Evolutionary conservation across 2,113 vertebrate genomes (phyloP), one percentile per base, ranked within the genome.

Genomic region (Cheilinus undulatus): DNA sequence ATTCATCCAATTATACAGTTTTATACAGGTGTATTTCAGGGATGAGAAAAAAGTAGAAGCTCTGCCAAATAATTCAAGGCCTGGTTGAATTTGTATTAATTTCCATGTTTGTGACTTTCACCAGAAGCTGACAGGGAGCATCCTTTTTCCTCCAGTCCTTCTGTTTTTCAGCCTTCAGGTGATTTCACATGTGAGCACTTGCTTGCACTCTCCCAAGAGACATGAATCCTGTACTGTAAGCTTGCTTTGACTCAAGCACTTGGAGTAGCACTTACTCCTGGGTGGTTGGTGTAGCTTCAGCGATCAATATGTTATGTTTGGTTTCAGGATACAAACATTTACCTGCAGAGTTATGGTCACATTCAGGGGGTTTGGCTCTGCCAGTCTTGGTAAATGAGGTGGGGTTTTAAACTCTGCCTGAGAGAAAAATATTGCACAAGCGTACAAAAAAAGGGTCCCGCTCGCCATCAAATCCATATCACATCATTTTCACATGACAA

Each of bases 271-370:
- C 68, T 77, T 43, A 38, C 56, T 68, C 19, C 22, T 26, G 1
- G 54, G n/a, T n/a, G 54, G 46, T 14, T 70, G n/a, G 27, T 54
- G n/a, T 22, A 40, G 27, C 57, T 73, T 27, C 14, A 5, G 43
- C 42, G 51, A 68, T 77, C 84, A 75, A 77, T 79, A 73, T 59
- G 54, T 77, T 73, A 32, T 57, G 60, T 83, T 78, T 54, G 62
- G 36, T 73, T 56, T 51, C 34, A 54, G 60, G 65, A 79, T 54
- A 76, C 11, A 52, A 32, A 66, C 22, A 38, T 34, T 66, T 63
- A 58, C 53, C 7, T 70, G 48, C 60, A 23, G 50, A 51, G 27
- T 50, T 79, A 56, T 67, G 34, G 34, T 23, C 28, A 49, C 60
- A 52, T 23, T 51, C 66, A n/a, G n/a, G 62, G 20, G 38, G 11